Conservation (phyloP, 2,888 invertebrate species). For the Andrena fulva region DNA sequence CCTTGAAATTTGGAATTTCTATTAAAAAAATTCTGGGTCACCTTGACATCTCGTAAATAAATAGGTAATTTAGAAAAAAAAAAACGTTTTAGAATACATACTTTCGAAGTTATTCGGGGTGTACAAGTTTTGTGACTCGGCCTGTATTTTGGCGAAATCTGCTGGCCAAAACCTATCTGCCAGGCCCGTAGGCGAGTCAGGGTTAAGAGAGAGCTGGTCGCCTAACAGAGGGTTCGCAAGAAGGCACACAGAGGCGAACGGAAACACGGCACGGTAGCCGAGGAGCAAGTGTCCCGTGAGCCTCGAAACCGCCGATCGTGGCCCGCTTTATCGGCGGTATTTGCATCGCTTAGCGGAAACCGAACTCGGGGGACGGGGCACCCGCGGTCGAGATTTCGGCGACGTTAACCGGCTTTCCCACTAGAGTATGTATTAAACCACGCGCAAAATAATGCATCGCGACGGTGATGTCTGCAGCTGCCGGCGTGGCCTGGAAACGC, state of each 20-base stretch:
- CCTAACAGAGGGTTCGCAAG: background rate
- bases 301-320: constrained; percentile 49
- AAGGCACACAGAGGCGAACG: background rate
- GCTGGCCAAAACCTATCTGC: no score
- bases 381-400: constrained; percentile 60
- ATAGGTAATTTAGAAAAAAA: no score
- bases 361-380: constrained; percentile 49
- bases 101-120: no score
- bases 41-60: no score
- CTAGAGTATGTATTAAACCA: constrained; percentile 64
- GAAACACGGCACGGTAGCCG: background rate
- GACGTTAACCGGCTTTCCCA: constrained; percentile 63
- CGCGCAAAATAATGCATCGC: constrained; percentile 68
- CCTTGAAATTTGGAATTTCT: no score
- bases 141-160: no score
- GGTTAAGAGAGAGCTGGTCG: no score
- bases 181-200: no score
- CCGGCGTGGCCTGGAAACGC: constrained; percentile 50
- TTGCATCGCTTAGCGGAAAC: constrained; percentile 61
- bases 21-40: no score
- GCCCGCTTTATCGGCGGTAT: constrained; percentile 52
- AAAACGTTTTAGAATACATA: no score
- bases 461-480: constrained; percentile 53
- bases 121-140: no score
- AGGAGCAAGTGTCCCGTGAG: constrained; percentile 46